Evolutionary conservation across 2,888 invertebrate genomes (phyloP).

Genomic region (Ormia ochracea): DNA sequence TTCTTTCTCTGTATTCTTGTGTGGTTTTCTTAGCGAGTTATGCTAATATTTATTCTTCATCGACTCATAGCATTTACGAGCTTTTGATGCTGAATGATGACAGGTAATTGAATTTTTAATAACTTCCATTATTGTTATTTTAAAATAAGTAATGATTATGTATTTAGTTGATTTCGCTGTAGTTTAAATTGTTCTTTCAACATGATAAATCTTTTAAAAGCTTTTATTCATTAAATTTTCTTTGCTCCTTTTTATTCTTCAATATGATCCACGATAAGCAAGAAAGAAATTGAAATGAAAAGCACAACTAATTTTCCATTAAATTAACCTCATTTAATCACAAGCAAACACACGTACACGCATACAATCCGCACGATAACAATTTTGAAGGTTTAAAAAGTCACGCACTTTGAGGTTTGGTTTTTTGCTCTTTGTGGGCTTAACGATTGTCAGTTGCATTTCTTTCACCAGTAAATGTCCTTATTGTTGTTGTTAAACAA

Average conservation of each 20-base stretch:
- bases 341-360: not conserved
- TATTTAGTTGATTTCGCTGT: too few relatives aligned
- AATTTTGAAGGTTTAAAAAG: slow-evolving; percentile 34
- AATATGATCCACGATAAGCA: slow-evolving; percentile 7
- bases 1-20: too few relatives aligned
- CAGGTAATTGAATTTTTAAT: too few relatives aligned
- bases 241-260: not conserved
- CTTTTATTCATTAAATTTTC: not conserved
- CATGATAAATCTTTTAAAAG: slow-evolving; percentile 6
- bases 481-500: slow-evolving; percentile 52
- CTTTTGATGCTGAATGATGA: too few relatives aligned
- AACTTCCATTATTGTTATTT: too few relatives aligned
- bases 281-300: slow-evolving; percentile 8
- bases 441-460: slow-evolving; percentile 60
- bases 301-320: slow-evolving; percentile 61
- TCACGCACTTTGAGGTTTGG: slow-evolving; percentile 51
- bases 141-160: too few relatives aligned
- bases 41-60: too few relatives aligned
- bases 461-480: not conserved
- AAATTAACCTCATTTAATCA: slow-evolving; percentile 59
- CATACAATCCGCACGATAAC: slow-evolving; percentile 5
- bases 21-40: too few relatives aligned
- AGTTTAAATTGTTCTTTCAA: not conserved
- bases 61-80: too few relatives aligned
- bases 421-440: slow-evolving; percentile 35